These are phyloP conservation scores for Aegotheles bennettii DNA, from an alignment of 2,113 vertebrate genomes.

Conservation along the genomic window DNA sequence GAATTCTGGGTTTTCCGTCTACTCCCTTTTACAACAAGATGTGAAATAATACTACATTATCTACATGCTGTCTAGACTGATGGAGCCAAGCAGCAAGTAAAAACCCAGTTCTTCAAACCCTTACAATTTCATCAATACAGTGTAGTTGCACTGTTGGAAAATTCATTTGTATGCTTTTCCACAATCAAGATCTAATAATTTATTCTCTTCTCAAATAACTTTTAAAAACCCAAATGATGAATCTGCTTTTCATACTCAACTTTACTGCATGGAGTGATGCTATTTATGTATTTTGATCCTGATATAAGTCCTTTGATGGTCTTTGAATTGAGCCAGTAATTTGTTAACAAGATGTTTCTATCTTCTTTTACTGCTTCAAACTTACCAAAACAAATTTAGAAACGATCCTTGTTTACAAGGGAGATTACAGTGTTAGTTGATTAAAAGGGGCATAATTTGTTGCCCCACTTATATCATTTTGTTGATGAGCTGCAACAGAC, in stretches of 20 bases:
- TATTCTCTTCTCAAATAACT: background rate
- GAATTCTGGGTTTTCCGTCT: background rate
- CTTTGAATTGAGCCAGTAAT: background rate
- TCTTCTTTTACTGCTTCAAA: background rate
- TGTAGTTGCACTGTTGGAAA: background rate
- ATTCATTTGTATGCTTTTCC: background rate
- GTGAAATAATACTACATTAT: background rate
- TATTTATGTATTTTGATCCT: background rate
- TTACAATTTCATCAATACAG: background rate
- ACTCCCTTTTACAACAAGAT: background rate
- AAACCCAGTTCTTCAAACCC: background rate
- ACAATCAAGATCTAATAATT: background rate
- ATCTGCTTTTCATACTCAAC: background rate
- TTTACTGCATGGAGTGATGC: background rate
- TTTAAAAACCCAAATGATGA: background rate
- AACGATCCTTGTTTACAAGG: background rate
- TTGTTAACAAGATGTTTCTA: background rate
- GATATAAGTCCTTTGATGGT: background rate
- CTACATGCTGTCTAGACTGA: background rate
- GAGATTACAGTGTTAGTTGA: background rate
- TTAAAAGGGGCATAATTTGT: slow-evolving; percentile 30
- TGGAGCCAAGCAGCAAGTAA: background rate
- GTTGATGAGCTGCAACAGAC: slow-evolving; percentile 23
- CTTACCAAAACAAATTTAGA: slow-evolving; percentile 1
- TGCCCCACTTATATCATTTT: background rate